Evolutionary conservation across 2,113 vertebrate genomes (phyloP).

Genomic region (Mormyrus iriodes): DNA sequence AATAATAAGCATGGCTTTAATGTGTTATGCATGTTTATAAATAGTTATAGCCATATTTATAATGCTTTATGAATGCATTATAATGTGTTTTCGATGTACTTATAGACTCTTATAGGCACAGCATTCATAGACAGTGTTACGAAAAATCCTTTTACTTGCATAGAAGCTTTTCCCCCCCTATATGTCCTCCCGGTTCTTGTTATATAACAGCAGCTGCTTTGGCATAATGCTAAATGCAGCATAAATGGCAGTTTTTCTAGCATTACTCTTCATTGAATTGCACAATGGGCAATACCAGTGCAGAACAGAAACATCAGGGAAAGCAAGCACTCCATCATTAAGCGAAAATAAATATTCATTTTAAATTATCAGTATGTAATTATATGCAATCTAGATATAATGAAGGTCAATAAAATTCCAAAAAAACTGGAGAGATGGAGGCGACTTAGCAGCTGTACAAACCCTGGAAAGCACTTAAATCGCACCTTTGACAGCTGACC

Average conservation of each 20-base stretch:
- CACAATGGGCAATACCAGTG: too few species aligned
- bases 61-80: background rate
- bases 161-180: background rate
- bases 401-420: background rate
- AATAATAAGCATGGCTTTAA: background rate
- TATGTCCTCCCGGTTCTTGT: background rate
- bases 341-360: background rate
- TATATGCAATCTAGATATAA: background rate
- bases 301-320: background rate
- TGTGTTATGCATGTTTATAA: background rate
- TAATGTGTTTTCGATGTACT: background rate
- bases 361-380: background rate
- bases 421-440: background rate
- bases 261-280: background rate
- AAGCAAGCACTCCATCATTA: background rate
- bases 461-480: background rate
- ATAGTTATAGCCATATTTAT: background rate
- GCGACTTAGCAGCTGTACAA: constrained; percentile 10
- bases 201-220: background rate
- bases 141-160: background rate
- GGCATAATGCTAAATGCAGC: background rate
- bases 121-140: background rate
- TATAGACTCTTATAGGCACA: background rate
- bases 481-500: background rate
- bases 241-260: background rate